These are phyloP conservation scores for Protophormia terraenovae DNA, from an alignment of 2,888 invertebrate genomes.

Conservation along the genomic window DNA sequence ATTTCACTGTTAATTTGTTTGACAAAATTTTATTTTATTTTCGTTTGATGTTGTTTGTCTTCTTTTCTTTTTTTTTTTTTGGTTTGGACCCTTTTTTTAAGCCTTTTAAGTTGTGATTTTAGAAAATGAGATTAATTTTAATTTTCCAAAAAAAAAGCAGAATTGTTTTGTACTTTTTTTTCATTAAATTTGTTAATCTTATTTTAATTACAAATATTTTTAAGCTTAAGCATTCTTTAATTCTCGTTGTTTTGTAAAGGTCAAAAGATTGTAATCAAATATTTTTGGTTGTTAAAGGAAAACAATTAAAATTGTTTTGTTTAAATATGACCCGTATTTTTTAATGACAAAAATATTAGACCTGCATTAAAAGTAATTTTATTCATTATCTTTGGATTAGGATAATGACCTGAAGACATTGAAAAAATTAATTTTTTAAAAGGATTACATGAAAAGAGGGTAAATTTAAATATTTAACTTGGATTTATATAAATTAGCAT, in stretches of 20 bases:
- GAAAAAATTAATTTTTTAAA: background rate
- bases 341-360: background rate
- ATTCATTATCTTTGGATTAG: background rate
- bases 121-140: slow-evolving; percentile 1
- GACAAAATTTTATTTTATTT: slow-evolving; percentile 27
- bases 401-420: background rate
- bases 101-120: slow-evolving; percentile 1
- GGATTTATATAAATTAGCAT: too few species aligned
- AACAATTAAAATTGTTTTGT: slow-evolving; percentile 19
- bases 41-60: slow-evolving; percentile 37
- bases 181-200: background rate
- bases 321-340: slow-evolving; percentile 5
- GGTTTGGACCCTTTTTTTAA: background rate
- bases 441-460: background rate
- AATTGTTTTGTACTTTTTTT: background rate
- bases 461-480: background rate
- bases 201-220: slow-evolving; percentile 24
- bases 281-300: slow-evolving; percentile 12
- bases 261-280: slow-evolving; percentile 40
- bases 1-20: slow-evolving; percentile 53
- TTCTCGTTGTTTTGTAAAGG: background rate
- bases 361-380: background rate
- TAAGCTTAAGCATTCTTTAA: too few species aligned
- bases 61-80: background rate
- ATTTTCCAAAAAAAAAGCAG: background rate